Percentiles rank a stretch among this genome's conserved stretches.
Evolutionary conservation across 2,888 invertebrate genomes (phyloP).

Genomic region (Drosophila sordidula): DNA sequence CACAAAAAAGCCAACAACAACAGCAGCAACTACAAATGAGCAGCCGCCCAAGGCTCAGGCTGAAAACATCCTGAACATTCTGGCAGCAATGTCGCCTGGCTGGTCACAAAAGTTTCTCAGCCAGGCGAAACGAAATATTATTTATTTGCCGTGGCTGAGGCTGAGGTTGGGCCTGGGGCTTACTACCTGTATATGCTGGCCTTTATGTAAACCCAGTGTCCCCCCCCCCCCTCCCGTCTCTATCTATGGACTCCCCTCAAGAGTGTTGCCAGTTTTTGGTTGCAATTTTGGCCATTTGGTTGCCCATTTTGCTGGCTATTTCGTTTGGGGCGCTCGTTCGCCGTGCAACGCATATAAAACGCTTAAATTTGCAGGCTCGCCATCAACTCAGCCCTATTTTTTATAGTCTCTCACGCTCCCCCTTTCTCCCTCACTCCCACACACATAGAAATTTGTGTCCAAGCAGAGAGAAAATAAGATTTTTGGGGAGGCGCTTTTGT

Average conservation of each 20-base stretch:
- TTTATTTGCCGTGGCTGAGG: constrained; percentile 51
- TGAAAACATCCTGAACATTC: constrained; percentile 31
- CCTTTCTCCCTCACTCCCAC: not conserved
- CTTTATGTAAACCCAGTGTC: constrained; percentile 3
- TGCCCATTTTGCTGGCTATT: constrained; percentile 57
- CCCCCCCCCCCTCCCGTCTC: too few relatives aligned
- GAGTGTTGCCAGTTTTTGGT: constrained; percentile 30
- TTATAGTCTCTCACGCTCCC: not conserved
- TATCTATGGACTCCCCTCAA: not conserved
- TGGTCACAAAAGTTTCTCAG: constrained; percentile 47
- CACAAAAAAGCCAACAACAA: constrained; percentile 4
- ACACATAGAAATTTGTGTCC: not conserved
- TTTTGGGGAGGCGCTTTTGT: constrained; percentile 21
- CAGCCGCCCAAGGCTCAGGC: constrained; percentile 35
- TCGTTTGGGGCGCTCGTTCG: constrained; percentile 23
- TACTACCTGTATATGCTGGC: constrained; percentile 29
- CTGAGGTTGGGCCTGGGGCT: constrained; percentile 10
- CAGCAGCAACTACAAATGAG: constrained; percentile 7
- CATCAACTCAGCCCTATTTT: not conserved
- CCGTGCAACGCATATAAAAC: constrained; percentile 60
- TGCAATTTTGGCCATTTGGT: constrained; percentile 53
- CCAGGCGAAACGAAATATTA: constrained; percentile 60
- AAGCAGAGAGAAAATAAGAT: not conserved
- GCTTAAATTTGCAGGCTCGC: constrained; percentile 35
- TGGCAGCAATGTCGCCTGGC: constrained; percentile 45